Base-by-base conservation (phyloP, 2,888 invertebrate species). In the Orthosia incerta region DNA sequence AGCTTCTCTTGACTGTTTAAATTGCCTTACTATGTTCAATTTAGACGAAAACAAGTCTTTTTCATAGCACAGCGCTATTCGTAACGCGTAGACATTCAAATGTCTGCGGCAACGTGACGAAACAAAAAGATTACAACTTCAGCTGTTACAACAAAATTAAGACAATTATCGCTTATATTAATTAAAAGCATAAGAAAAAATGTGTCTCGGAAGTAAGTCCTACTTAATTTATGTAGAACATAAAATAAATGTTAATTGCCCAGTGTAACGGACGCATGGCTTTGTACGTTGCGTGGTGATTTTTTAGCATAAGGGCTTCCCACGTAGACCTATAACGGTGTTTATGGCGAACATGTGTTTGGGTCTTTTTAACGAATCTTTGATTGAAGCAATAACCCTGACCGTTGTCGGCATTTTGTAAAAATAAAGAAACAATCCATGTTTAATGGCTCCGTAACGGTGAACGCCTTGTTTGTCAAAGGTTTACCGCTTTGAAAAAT, bases 201-300 rank as follows among this genome's bases (percentile, higher is more conserved):
- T 26, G 20, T 51, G 51, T 39, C 61, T 74, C 48, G 61, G 69
- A 80, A 76, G 64, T 67, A 46, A 61, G 48, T 71, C 45, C n/a
- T 51, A 57, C 39, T 55, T 69, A 76, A 78, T 81, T 78, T 74
- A 75, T 31, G 51, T 26, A n/a, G 31, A 51, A 55, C 55, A 55
- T 68, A 56, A 78, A 84, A 60, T 62, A 61, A 78, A 78, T 45
- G 56, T 57, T 67, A 31, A 68, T 51, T 80, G 67, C 65, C 45
- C n/a, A n/a, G n/a, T n/a, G n/a, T n/a, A n/a, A n/a, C n/a, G n/a
- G n/a, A n/a, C n/a, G n/a, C n/a, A n/a, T n/a, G n/a, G n/a, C n/a
- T n/a, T n/a, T n/a, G n/a, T n/a, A n/a, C n/a, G n/a, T n/a, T n/a
- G n/a, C n/a, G n/a, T n/a, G n/a, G n/a, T n/a, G n/a, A n/a, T n/a